Base-by-base conservation (phyloP, 2,113 vertebrate species). In the Pomatostomus ruficeps region DNA sequence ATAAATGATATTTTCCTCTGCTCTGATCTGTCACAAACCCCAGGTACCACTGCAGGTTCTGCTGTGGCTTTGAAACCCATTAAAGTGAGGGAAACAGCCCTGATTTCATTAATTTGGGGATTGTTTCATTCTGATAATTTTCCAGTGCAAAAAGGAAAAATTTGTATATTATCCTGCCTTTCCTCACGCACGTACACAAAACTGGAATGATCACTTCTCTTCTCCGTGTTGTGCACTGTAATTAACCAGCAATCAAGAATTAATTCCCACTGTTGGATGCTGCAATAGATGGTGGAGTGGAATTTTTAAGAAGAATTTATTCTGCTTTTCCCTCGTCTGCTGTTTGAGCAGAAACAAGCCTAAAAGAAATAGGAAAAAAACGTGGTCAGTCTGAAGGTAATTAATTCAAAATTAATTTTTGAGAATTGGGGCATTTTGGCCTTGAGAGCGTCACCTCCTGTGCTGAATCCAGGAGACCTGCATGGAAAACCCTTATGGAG, bases 141-240 rank as follows among this genome's bases (percentile, higher is more conserved):
- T 66, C 33, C 46, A 38, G 42, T 13, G 26, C 9, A 76, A 73
- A 49, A 5, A 76, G 29, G 24, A 88, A 77, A 5, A 59, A 74
- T 28, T 71, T 12, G 52, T 49, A 1, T 3, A 28, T 70, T 81
- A 15, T 31, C 11, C 22, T 77, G 65, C 51, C 31, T 57, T 73
- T 83, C 36, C 33, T 62, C 6, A 1, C 29, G n/a, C 7, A 52
- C 35, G 16, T 2, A 23, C 40, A 36, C 0, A 2, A n/a, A 54
- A 58, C 11, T 36, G 40, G 51, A 63, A 43, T 0, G 2, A 70
- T 35, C 25, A 1, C 16, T 61, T 49, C 14, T 46, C 18, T n/a
- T 51, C 36, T 29, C 1, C 0, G 0, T 8, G 17, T 22, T 46
- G 13, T n/a, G 11, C 36, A 28, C 40, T 35, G 12, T 22, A 52